Conservation (phyloP, 2,113 vertebrate species). For the Urocitellus parryii region DNA sequence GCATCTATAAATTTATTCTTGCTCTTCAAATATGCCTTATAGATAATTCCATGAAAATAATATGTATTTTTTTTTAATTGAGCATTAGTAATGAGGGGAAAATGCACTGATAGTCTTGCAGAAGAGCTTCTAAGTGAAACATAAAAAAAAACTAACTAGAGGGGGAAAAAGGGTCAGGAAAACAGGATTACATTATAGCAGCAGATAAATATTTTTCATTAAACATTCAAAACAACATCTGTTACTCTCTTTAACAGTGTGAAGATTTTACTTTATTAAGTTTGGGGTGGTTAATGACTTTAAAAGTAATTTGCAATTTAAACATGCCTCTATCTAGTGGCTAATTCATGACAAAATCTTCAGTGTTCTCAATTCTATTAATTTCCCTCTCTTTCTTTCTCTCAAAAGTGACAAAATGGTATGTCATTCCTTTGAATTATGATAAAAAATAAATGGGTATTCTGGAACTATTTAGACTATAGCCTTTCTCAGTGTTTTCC, state of each 20-base stretch:
- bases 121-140: conserved; percentile 69
- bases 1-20: not conserved
- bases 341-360: conserved; percentile 77
- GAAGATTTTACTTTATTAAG: conserved; percentile 81
- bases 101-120: not conserved
- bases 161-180: not conserved
- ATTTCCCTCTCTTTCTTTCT: conserved; percentile 53
- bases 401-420: conserved; percentile 31
- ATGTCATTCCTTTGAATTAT: conserved; percentile 46
- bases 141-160: conserved; percentile 58
- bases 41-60: not conserved
- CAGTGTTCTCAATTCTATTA: conserved; percentile 73
- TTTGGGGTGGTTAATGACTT: conserved; percentile 74
- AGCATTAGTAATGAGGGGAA: not conserved
- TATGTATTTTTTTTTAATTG: not conserved
- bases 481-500: not conserved
- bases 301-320: conserved; percentile 79
- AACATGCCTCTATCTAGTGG: conserved; percentile 52
- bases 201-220: conserved; percentile 77
- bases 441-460: conserved; percentile 45
- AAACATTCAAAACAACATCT: conserved; percentile 81
- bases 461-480: not conserved
- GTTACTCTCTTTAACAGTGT: conserved; percentile 67
- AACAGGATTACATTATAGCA: conserved; percentile 31
- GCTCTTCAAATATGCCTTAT: not conserved